Evolutionary conservation across 2,797 vertebrate species (phyloP).

Genomic region (Peromyscus eremicus): DNA sequence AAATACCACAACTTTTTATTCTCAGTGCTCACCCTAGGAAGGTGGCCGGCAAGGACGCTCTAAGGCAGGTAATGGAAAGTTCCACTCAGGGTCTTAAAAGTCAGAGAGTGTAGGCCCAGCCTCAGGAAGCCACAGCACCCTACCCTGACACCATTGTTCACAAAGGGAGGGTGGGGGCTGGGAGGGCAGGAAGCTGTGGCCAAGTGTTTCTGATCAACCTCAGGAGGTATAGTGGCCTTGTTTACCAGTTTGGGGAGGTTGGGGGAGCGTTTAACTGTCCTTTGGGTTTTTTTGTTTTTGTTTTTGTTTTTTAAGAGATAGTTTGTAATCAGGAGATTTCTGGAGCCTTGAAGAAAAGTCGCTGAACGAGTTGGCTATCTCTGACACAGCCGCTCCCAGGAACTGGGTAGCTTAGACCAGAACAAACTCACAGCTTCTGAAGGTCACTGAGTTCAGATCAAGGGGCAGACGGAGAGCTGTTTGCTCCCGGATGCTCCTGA

Average conservation of each 20-base stretch:
- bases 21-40: not conserved
- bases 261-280: not conserved
- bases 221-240: not conserved
- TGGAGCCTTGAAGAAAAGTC: slow-evolving; percentile 51
- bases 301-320: slow-evolving; percentile 47
- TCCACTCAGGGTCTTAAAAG: not conserved
- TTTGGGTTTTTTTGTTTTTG: not conserved
- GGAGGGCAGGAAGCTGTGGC: not conserved
- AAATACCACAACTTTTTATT: not conserved
- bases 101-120: not conserved
- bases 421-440: not conserved
- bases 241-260: not conserved
- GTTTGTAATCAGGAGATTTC: slow-evolving; percentile 35
- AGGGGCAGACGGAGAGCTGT: not conserved
- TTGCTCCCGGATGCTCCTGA: not conserved
- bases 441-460: not conserved
- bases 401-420: not conserved
- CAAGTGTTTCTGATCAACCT: not conserved
- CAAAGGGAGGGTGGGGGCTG: not conserved
- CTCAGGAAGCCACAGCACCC: not conserved
- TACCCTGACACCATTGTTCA: not conserved
- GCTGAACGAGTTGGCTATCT: not conserved
- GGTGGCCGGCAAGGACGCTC: not conserved
- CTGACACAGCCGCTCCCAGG: not conserved
- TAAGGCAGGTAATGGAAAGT: slow-evolving; percentile 1